Evolutionary conservation across 92 coral and sea anemone species (phyloP), one percentile per base, ranked within the genome.

Genomic region (Pocillopora grandis): DNA sequence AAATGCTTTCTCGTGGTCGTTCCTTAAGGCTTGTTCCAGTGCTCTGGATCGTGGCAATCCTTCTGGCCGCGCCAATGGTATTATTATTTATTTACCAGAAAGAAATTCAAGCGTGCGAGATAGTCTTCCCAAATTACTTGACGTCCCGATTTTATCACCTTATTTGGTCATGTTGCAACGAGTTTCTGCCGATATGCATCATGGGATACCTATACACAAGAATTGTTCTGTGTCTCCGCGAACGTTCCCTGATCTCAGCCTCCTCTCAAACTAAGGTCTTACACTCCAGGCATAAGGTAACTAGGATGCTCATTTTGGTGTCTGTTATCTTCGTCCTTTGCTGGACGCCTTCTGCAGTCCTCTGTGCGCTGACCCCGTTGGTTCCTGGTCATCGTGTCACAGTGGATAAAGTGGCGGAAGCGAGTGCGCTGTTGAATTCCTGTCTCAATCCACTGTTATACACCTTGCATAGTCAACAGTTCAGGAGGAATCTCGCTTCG

Each of bases 311-410:
- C 17, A 73, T 73, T 14, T 17, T 59, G n/a, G 61, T 73, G 59
- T 42, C 60, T 49, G 77, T 9, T 13, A 73, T 73, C 77, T 73
- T 73, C 62, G 52, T 73, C 77, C 1, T 31, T 15, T 73, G 77
- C 62, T 73, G 77, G 77, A 73, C 77, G 59, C 77, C 77, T 73
- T 9, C 62, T 15, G 77, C 77, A 73, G 16, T 73, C 15, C 77
- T 73, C 52, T 73, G 77, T 15, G 14, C 37, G 35, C 62, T 73
- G 13, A 49, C 62, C n/a, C 77, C 77, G 59, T 23, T 73, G 60
- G 52, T 73, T 73, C 62, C 77, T 52, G 77, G 60, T 17, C 9
- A 15, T 27, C 62, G 62, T 27, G 62, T 14, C 77, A 73, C 77
- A 73, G 60, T 73, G 62, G 2, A 17, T 73, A 37, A 9, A 5